Evolutionary conservation across 2,797 vertebrate genomes (phyloP).

Genomic region (Muscicapa striata): DNA sequence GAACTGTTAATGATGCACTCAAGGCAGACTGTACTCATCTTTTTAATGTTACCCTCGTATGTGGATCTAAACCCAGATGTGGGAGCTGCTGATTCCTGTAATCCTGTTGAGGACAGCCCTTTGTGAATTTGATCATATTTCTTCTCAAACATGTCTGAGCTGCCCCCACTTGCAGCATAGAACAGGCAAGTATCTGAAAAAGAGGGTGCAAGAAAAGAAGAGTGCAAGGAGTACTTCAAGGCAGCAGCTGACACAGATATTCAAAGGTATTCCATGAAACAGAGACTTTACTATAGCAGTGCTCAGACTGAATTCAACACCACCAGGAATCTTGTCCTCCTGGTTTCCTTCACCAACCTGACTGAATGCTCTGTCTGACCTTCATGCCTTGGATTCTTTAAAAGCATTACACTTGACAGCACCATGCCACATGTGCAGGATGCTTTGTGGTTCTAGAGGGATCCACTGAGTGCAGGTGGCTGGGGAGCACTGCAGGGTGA

Average conservation of each 20-base stretch:
- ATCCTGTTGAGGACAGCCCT: not conserved
- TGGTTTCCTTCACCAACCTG: accelerated
- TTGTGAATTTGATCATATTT: not conserved
- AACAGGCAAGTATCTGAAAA: not conserved
- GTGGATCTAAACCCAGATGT: not conserved
- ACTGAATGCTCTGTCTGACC: not conserved
- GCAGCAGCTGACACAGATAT: not conserved
- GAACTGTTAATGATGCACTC: not conserved
- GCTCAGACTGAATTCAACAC: not conserved
- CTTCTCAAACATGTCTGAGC: not conserved
- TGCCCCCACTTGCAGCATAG: not conserved
- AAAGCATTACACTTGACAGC: not conserved
- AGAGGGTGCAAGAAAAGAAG: not conserved
- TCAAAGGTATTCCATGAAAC: not conserved
- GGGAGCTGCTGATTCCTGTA: not conserved
- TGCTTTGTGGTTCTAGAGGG: not conserved
- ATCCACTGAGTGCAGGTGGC: accelerated
- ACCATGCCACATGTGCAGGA: not conserved
- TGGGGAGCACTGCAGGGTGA: not conserved
- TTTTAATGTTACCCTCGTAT: not conserved
- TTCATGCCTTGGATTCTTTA: not conserved
- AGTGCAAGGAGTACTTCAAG: not conserved
- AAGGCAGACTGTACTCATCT: not conserved
- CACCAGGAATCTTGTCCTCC: not conserved
- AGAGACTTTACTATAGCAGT: not conserved